Conservation (phyloP, 2,113 vertebrate genomes). For the Heteronetta atricapilla region DNA sequence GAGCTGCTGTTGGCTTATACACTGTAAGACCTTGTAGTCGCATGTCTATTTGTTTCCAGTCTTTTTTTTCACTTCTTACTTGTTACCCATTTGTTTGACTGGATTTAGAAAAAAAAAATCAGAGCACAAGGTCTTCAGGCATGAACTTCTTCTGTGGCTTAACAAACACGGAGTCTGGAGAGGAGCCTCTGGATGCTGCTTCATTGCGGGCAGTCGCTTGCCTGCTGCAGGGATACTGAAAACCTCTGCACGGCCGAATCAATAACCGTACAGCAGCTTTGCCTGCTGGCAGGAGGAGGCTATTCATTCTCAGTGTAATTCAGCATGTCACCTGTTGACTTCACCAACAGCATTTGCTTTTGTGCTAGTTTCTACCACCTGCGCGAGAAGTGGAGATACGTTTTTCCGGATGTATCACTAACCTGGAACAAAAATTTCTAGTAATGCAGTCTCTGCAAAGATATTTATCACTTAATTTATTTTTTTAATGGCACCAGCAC, state of each 20-base stretch:
- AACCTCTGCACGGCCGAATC: neutral
- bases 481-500: neutral
- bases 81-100: neutral
- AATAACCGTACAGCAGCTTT: neutral
- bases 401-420: neutral
- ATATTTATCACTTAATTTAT: neutral
- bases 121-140: accelerated
- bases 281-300: neutral
- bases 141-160: neutral
- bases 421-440: neutral
- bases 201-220: neutral
- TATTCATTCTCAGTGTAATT: neutral
- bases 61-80: neutral
- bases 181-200: neutral
- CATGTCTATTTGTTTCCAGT: neutral
- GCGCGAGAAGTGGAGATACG: neutral
- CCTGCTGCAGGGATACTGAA: neutral
- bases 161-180: accelerated
- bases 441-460: neutral
- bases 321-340: neutral
- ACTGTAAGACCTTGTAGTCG: neutral
- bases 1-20: neutral
- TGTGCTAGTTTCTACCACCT: neutral
- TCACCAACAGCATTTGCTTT: neutral
- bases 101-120: neutral